phyloP scores from a whole-genome alignment of 2,797 vertebrate species.

The Pseudomugil gertrudae region DNA sequence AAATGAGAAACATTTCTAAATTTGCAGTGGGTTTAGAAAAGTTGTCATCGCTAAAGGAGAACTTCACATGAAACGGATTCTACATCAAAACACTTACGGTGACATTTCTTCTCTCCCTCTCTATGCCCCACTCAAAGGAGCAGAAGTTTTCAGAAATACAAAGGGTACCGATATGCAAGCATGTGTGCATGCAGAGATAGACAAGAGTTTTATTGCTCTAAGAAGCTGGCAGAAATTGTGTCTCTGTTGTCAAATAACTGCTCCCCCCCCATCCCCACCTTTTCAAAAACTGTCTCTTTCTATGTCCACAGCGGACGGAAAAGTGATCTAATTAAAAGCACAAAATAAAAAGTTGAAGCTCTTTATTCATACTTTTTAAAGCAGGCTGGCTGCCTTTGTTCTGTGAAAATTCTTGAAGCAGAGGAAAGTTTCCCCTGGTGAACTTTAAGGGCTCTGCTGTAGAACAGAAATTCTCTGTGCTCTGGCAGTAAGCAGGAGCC shows the following conservation, averaged over 20 bases:
- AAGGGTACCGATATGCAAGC: slow-evolving; percentile 78
- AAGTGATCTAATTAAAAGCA: slow-evolving; percentile 82
- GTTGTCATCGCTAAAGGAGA: slow-evolving; percentile 83
- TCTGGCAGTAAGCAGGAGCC: slow-evolving; percentile 45
- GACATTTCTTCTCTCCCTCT: slow-evolving; percentile 83
- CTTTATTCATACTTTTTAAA: slow-evolving; percentile 79
- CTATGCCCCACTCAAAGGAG: slow-evolving; percentile 80
- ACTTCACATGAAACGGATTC: slow-evolving; percentile 84
- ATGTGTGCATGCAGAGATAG: slow-evolving; percentile 81
- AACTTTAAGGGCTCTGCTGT: slow-evolving; percentile 63
- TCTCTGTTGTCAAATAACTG: slow-evolving; percentile 78
- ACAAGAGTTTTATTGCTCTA: slow-evolving; percentile 79
- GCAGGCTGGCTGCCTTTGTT: slow-evolving; percentile 69
- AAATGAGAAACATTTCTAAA: slow-evolving; percentile 81
- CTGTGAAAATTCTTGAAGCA: slow-evolving; percentile 56
- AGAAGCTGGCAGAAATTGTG: slow-evolving; percentile 78
- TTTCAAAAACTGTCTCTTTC: slow-evolving; percentile 73
- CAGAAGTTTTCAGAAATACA: slow-evolving; percentile 81
- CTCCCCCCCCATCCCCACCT: slow-evolving; percentile 56
- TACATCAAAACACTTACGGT: slow-evolving; percentile 84
- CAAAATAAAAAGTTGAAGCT: slow-evolving; percentile 72
- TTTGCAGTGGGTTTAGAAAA: slow-evolving; percentile 84
- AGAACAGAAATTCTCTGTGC: slow-evolving; percentile 44
- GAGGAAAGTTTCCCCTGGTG: slow-evolving; percentile 70
- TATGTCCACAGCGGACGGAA: slow-evolving; percentile 74